A percentile compares a stretch with the other conserved stretches of the same genome.
phyloP scores from a whole-genome alignment of 2,113 vertebrate genomes.

The Macroglossus sobrinus region DNA sequence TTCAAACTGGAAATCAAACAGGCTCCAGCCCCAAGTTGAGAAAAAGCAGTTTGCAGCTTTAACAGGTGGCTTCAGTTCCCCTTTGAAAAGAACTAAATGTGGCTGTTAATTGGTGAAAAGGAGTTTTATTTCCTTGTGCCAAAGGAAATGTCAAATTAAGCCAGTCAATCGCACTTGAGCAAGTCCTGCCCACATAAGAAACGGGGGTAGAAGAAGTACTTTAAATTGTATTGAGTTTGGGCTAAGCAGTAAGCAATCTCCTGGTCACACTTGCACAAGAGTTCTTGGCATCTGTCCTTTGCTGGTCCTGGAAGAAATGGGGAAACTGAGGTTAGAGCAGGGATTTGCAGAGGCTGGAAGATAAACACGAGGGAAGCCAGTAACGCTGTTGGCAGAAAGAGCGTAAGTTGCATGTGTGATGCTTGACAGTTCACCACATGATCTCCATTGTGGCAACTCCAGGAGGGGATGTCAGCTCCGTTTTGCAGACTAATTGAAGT shows the following conservation, averaged over 20 bases:
- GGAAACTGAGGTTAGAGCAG: constrained; percentile 26
- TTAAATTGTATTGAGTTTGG: constrained; percentile 82
- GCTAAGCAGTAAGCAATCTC: constrained; percentile 88
- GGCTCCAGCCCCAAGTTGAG: neutral
- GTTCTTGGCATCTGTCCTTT: constrained; percentile 87
- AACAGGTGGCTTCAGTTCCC: neutral
- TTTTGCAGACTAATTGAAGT: neutral
- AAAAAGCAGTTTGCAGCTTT: neutral
- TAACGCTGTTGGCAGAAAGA: neutral
- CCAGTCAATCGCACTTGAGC: constrained; percentile 81
- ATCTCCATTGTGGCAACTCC: too few species aligned
- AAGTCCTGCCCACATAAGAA: constrained; percentile 85
- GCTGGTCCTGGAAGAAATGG: constrained; percentile 86
- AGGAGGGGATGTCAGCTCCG: neutral
- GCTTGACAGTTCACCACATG: accelerated
- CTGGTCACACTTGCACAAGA: constrained; percentile 91
- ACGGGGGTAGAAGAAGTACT: constrained; percentile 86
- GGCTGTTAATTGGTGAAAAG: neutral
- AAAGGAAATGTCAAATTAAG: neutral
- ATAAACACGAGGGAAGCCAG: neutral
- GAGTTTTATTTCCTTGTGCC: constrained; percentile 34
- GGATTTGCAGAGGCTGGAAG: neutral
- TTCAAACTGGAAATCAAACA: neutral
- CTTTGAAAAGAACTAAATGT: neutral
- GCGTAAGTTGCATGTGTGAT: neutral